A percentile compares a stretch with the other conserved stretches of the same genome.
These are phyloP conservation scores for Halichondria panicea DNA, from an alignment of 37 sponge, comb jelly and placozoan genomes.

Conservation along the genomic window DNA sequence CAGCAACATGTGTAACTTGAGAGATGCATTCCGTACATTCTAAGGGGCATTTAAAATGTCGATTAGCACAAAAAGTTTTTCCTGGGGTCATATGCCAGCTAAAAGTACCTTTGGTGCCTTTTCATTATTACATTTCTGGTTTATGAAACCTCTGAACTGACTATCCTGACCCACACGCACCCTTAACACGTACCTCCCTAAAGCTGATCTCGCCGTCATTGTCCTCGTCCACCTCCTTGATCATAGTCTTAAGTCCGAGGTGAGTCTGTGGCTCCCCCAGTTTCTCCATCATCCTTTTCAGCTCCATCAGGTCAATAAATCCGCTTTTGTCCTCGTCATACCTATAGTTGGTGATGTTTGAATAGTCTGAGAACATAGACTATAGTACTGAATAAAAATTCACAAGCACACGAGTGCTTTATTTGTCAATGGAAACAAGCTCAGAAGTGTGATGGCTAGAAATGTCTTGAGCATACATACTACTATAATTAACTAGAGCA, in stretches of 20 bases:
- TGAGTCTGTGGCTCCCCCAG: conserved; percentile 93
- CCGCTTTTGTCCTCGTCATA: conserved; percentile 79
- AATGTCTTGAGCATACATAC: no score
- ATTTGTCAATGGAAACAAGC: no score
- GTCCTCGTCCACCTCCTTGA: conserved; percentile 91
- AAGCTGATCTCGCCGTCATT: conserved; percentile 86
- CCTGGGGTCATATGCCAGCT: not conserved
- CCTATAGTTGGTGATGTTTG: no score
- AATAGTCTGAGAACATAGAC: no score
- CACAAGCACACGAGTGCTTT: no score
- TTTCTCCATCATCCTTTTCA: conserved; percentile 97
- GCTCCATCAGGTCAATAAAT: conserved; percentile 91
- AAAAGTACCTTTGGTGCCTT: not conserved
- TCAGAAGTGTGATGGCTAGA: no score
- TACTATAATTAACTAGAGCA: no score
- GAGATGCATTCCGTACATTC: not conserved
- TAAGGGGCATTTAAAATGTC: not conserved
- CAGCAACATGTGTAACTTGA: no score
- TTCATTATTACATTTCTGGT: not conserved
- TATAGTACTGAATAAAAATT: no score
- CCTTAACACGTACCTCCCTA: conserved; percentile 67
- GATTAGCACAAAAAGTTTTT: not conserved
- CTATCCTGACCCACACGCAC: not conserved
- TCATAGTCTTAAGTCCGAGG: conserved; percentile 83
- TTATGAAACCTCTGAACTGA: not conserved